Conservation (phyloP, 2,113 vertebrate genomes). For the Carettochelys insculpta region DNA sequence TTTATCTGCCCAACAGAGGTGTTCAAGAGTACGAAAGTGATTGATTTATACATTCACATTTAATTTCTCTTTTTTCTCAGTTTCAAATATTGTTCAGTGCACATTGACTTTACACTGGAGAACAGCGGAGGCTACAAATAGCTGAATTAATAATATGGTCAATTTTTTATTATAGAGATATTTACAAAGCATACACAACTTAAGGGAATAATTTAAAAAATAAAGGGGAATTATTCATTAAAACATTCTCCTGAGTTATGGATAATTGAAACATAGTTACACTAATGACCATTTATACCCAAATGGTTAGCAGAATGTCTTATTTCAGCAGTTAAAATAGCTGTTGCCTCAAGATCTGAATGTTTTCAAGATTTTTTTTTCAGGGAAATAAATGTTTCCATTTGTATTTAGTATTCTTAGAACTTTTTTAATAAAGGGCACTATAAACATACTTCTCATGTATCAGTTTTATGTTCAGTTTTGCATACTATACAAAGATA, state of each 20-base stretch:
- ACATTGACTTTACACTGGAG: not conserved
- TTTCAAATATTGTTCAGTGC: not conserved
- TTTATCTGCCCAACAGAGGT: not conserved
- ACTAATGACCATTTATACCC: not conserved
- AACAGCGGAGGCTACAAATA: not conserved
- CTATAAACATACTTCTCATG: accelerated
- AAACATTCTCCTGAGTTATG: not conserved
- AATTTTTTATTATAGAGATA: not conserved
- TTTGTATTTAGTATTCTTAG: not conserved
- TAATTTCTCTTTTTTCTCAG: not conserved
- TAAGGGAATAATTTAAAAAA: not conserved
- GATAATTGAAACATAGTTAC: conserved; percentile 28
- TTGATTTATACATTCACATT: conserved; percentile 12
- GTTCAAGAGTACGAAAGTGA: not conserved
- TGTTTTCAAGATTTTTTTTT: not conserved
- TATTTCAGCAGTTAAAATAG: not conserved
- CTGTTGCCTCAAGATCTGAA: not conserved
- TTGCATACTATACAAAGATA: not conserved
- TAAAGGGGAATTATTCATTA: conserved; percentile 49
- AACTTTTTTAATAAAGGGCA: not conserved
- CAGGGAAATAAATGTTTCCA: not conserved
- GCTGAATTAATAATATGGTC: not conserved
- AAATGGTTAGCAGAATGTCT: not conserved
- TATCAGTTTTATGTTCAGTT: not conserved
- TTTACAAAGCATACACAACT: not conserved